Percentiles rank a stretch among this genome's conserved stretches.
phyloP scores from a whole-genome alignment of 2,113 vertebrate species.

The Centrocercus urophasianus region DNA sequence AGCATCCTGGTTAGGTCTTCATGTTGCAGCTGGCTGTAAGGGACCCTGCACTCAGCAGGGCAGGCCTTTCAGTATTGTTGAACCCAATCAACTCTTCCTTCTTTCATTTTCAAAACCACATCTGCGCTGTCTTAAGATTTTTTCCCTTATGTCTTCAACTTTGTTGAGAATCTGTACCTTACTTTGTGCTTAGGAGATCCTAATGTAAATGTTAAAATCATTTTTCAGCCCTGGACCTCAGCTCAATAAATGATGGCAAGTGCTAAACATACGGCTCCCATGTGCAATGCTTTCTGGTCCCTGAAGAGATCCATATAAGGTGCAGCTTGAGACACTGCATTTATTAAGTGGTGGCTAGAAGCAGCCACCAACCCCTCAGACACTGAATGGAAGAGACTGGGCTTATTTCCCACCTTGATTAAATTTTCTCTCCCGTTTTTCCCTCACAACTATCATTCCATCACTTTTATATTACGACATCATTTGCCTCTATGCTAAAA shows the following conservation, averaged over 20 bases:
- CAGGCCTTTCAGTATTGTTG: background rate
- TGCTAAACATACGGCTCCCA: conserved; percentile 37
- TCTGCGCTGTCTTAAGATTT: background rate
- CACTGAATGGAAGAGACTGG: conserved; percentile 2
- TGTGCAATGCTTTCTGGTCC: conserved; percentile 17
- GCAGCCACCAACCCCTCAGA: conserved; percentile 30
- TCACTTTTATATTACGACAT: background rate
- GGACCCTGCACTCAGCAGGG: background rate
- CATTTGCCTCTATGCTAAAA: background rate
- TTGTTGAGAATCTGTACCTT: background rate
- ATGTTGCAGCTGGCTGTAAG: background rate
- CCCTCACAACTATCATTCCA: background rate
- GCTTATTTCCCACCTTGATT: conserved; percentile 36
- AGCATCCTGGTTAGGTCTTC: background rate
- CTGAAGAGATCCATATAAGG: conserved; percentile 16
- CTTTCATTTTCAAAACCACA: background rate
- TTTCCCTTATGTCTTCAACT: background rate
- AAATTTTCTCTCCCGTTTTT: background rate
- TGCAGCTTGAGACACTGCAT: background rate
- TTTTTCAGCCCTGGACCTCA: conserved; percentile 18
- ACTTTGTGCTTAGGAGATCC: conserved; percentile 19
- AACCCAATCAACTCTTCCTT: background rate
- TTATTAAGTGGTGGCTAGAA: background rate
- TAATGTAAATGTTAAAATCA: conserved; percentile 33
- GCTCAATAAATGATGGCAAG: conserved; percentile 22